Evolutionary conservation across 2,888 invertebrate species (phyloP), one percentile per base, ranked within the genome.

Genomic region (Cataglyphis altisquamis): DNA sequence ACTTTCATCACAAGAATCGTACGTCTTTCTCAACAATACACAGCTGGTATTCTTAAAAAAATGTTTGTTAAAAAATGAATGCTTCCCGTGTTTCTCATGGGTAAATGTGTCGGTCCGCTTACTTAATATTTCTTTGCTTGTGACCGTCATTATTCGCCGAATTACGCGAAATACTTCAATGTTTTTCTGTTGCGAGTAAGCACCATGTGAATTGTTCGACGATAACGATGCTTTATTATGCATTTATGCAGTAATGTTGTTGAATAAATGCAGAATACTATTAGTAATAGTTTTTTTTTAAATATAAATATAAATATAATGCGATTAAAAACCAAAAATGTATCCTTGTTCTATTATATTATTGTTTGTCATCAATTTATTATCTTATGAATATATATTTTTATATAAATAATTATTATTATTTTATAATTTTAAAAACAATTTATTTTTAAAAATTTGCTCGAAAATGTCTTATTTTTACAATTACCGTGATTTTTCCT

Each of bases 121-220:
- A 45, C 29, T 70, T 62, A 9, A 10, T 57, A 32, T 78, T 45
- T 36, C 9, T 18, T 32, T 18, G 3, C 1, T 1, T 5, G 25
- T n/a, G 8, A 60, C 15, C 60, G 48, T 25, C 45, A n/a, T 29
- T 39, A 62, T 66, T 74, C 67, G 18, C n/a, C 21, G 60, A 68
- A 80, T 78, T 68, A 78, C 45, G 60, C 32, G 73, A 82, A 74
- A 62, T n/a, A n/a, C n/a, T n/a, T 78, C 32, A 57, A 68, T 48
- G 55, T 64, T 48, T 73, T 67, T 68, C 32, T 55, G 18, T 32
- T n/a, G 29, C 18, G 55, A 75, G 36, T 52, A 36, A 45, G 52
- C 48, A 21, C 29, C 10, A 10, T 75, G 73, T 75, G 73, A 75
- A 75, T 64, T 66, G 64, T 55, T 77, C 39, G 66, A 39, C 66